Conservation (phyloP, 2,113 vertebrate genomes). For the Acrocephalus arundinaceus region DNA sequence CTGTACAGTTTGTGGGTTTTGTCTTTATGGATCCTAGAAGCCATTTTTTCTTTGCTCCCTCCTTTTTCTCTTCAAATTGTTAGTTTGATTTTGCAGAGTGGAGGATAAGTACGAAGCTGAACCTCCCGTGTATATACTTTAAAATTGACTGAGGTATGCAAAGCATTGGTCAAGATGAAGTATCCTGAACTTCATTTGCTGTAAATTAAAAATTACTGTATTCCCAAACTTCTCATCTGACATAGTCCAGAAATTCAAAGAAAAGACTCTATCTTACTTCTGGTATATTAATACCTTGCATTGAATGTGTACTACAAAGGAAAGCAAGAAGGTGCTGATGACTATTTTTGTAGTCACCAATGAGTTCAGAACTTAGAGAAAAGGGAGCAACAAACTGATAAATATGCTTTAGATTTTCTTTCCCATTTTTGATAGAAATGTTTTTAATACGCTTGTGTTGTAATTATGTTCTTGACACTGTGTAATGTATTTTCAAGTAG, state of each 20-base stretch:
- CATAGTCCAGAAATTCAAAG: neutral
- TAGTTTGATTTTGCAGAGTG: neutral
- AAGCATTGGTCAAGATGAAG: neutral
- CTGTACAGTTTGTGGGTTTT: neutral
- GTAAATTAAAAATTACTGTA: neutral
- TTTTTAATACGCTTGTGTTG: neutral
- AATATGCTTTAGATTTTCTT: neutral
- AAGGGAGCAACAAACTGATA: neutral
- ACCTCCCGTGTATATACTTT: neutral
- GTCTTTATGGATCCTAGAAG: neutral
- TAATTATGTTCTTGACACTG: neutral
- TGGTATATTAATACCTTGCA: neutral
- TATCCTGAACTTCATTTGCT: neutral
- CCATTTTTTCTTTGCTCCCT: neutral
- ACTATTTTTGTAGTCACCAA: fast-evolving
- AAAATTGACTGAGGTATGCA: neutral
- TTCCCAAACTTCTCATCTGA: neutral
- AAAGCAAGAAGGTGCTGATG: neutral
- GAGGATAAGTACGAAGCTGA: neutral
- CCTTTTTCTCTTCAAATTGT: neutral
- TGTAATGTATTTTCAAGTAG: neutral
- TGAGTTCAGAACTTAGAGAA: neutral
- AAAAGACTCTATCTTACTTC: neutral
- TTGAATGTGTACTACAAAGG: neutral
- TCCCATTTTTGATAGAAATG: neutral